Base-by-base conservation (phyloP, 2,797 vertebrate genomes). In the Trachurus trachurus region DNA sequence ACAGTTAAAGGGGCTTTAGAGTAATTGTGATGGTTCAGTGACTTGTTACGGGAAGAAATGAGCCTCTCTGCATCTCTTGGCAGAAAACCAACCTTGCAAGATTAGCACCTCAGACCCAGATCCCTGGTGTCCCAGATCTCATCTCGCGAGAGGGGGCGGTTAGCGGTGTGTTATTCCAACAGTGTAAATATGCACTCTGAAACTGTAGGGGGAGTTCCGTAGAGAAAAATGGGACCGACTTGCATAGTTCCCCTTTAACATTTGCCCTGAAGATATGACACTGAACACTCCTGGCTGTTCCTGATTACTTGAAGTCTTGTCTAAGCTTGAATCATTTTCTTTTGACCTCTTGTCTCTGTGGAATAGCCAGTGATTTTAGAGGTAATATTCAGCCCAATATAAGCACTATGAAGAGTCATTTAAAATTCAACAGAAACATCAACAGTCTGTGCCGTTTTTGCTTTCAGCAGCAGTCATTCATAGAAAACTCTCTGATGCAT, bases 401-500 rank as follows among this genome's bases (percentile, higher is more conserved):
- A 52, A 60, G 53, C 44, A 52, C 10, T n/a, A 17, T 44, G 16
- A 74, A 49, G 22, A 16, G 62, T 61, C 57, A 56, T 72, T 83
- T 50, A 47, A 68, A 40, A 78, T 74, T 76, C 29, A 78, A 50
- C 29, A 26, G 49, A 74, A 72, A 60, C 47, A 78, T 71, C 42
- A 66, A 22, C 12, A 53, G 58, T 19, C 37, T 45, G 11, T 44
- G 58, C 58, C 15, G 10, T 13, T 26, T 74, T 70, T 19, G 68
- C 50, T 76, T 57, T 76, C 57, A 68, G 66, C 31, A 42, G 56
- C 40, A 70, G 49, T 42, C 42, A 75, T 47, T 66, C 42, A 19
- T 29, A 49, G 31, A 56, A 74, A 82, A 66, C 21, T 19, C 21
- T 19, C 44, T 70, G 64, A 80, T 49, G 22, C 70, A 85, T 91